These are phyloP conservation scores for Ichneumoninae sp. DNA, from an alignment of 2,888 invertebrate species.

Conservation along the genomic window DNA sequence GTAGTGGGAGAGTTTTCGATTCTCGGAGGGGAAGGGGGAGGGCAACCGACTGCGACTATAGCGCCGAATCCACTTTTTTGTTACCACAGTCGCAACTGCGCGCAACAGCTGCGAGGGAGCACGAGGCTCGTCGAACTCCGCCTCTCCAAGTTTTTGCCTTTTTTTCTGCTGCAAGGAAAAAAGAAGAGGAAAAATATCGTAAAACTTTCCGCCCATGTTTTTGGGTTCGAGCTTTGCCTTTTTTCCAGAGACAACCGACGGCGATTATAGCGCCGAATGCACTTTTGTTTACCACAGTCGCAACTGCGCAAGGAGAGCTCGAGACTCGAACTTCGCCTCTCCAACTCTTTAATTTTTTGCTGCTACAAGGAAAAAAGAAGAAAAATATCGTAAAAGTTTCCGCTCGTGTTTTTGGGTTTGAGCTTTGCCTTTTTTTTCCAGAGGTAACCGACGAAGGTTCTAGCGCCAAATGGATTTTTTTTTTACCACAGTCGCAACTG, in stretches of 20 bases:
- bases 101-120: not conserved
- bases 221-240: conserved; percentile 10
- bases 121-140: not conserved
- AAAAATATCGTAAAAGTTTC: not conserved
- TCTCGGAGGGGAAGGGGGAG: not conserved
- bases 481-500: too few species aligned
- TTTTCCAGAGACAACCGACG: not conserved
- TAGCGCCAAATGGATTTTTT: too few species aligned
- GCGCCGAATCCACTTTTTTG: not conserved
- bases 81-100: not conserved
- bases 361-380: not conserved
- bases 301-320: not conserved
- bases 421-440: too few species aligned
- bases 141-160: not conserved
- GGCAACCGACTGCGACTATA: not conserved
- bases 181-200: not conserved
- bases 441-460: too few species aligned
- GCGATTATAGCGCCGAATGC: not conserved
- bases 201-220: conserved; percentile 19
- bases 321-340: not conserved
- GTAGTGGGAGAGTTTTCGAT: conserved; percentile 9
- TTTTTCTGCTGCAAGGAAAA: not conserved
- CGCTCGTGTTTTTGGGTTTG: not conserved
- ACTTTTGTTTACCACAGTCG: not conserved
- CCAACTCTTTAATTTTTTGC: not conserved